Conservation (phyloP, 2,888 invertebrate species). For the Rhagophthalmus giganteus region DNA sequence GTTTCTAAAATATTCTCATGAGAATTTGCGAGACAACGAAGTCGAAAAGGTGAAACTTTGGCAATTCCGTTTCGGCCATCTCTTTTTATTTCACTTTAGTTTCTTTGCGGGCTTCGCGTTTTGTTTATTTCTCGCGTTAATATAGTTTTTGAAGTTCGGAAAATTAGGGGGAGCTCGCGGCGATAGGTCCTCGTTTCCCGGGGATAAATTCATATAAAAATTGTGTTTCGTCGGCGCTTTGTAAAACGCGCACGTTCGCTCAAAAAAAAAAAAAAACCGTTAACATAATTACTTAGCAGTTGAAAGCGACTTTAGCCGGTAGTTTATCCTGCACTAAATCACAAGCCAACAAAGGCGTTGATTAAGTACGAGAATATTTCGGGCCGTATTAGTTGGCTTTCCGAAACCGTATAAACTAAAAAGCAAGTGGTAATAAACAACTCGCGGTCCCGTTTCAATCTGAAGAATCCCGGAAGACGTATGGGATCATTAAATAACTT, state of each 20-base stretch:
- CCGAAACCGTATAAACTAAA: constrained; percentile 20
- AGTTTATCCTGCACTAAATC: constrained; percentile 13
- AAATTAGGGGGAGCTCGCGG: too few relatives aligned
- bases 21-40: too few relatives aligned
- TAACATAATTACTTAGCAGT: constrained; percentile 13
- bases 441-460: constrained; percentile 35
- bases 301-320: constrained; percentile 10
- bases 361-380: constrained; percentile 17
- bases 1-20: too few relatives aligned
- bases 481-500: constrained; percentile 39
- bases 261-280: constrained; percentile 12
- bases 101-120: background rate
- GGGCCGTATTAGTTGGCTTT: constrained; percentile 8
- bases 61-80: too few relatives aligned
- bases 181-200: too few relatives aligned
- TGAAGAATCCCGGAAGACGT: constrained; percentile 37
- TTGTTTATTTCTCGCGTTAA: too few relatives aligned
- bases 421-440: constrained; percentile 26
- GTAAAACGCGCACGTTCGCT: constrained; percentile 9
- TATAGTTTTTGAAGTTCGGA: background rate
- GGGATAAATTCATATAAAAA: too few relatives aligned
- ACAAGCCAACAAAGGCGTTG: constrained; percentile 14
- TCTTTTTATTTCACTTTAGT: background rate
- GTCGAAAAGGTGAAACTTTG: too few relatives aligned
- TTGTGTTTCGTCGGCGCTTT: background rate